Evolutionary conservation across 2,888 invertebrate species (phyloP), one percentile per base, ranked within the genome.

Genomic region (Tethea ocularis): DNA sequence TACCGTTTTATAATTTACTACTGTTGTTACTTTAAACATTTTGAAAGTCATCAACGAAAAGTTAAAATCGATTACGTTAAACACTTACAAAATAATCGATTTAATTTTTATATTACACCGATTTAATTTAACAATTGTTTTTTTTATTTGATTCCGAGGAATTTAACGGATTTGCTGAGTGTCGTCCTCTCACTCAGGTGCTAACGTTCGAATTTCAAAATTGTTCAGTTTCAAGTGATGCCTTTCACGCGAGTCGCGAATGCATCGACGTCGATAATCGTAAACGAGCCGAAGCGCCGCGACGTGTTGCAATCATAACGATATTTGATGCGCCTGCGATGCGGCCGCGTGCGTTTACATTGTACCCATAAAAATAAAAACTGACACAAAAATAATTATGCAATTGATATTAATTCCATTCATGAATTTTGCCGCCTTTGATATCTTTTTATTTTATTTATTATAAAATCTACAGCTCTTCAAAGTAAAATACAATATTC

Each of bases 281-380:
- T 82, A 73, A 84, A 76, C 59, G 73, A 61, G 66, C 57, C 46
- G n/a, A n/a, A n/a, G 41, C 41, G 17, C 10, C 46, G 46, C 64
- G 68, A 68, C 61, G 78, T 84, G 78, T 71, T 60, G 84, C 66
- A 83, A 83, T 75, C 68, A 67, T 61, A 61, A 63, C 68, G 72
- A 64, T 70, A 71, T 75, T 79, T 78, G 81, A 82, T 78, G 80
- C 74, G 77, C 65, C 56, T 61, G 68, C 61, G 73, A 63, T 59
- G 64, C 68, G 69, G 61, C 51, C 24, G 57, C 56, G 72, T 24
- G 53, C 8, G 78, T 79, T 74, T 77, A 63, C 85, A 75, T 67
- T 78, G 55, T 60, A 33, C 29, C 3, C 8, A 3, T 29, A 29
- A 2, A 52, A 17, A 3, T 52, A 3, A 26, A n/a, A 24, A 15